Evolutionary conservation across 2,888 invertebrate species (phyloP), one percentile per base, ranked within the genome.

Genomic region (Fragum sueziense): DNA sequence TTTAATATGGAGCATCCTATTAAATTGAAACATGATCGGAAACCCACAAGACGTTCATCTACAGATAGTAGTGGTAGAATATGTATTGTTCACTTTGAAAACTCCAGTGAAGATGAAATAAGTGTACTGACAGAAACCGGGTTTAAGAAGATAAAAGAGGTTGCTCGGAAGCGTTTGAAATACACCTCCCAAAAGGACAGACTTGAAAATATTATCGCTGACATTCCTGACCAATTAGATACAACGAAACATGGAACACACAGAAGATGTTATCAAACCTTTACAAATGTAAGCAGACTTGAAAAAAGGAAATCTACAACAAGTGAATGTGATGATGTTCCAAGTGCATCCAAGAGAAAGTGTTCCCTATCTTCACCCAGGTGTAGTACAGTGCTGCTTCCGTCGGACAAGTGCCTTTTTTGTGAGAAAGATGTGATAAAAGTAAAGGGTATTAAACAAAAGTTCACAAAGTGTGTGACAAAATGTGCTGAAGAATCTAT

Each of bases 401-500:
- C 61, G 22, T 17, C 70, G 6, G 27, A 73, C 41, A 33, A 78
- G 22, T 78, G 81, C 41, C 22, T 81, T 22, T 81, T 81, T 52
- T 81, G 75, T 65, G 73, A 67, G 27, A 47, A 79, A 70, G 59
- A 57, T 51, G 20, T 4, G 29, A 74, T 76, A 14, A 74, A 57
- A 51, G 37, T 62, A n/a, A 76, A 72, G 31, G 61, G 67, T 20
- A 37, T 27, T 6, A 68, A 76, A 33, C 73, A 81, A 29, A 27
- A 9, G 37, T 52, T 82, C 20, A 34, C 41, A 14, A 79, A 70
- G 52, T 79, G 76, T 76, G 37, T 74, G 4, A 79, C 79, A 33
- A 34, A 67, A 17, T 33, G 52, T 31, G 78, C 82, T 25, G 76
- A 82, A 61, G 61, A 70, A 6, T 70, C 70, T 6, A 79, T 79